These are phyloP conservation scores for Coracopsis vasa DNA, from an alignment of 2,113 vertebrate genomes.

Conservation along the genomic window DNA sequence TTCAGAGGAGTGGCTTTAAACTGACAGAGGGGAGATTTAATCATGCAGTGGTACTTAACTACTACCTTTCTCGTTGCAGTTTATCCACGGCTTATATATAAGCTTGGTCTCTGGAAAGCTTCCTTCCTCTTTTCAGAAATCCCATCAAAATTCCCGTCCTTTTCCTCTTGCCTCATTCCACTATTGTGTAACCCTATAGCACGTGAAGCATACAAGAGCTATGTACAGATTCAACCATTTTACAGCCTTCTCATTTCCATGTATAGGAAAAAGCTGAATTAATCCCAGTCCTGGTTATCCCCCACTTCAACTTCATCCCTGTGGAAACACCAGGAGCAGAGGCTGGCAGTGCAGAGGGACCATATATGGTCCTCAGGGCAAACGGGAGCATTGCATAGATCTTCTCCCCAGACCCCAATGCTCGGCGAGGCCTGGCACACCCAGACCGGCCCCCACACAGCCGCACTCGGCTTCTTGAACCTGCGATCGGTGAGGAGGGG, in stretches of 20 bases:
- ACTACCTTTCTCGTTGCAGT: not conserved
- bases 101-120: not conserved
- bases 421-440: not conserved
- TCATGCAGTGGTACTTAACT: not conserved
- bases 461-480: not conserved
- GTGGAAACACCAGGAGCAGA: not conserved
- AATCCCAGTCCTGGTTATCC: not conserved
- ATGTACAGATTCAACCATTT: not conserved
- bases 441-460: too few relatives aligned
- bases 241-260: not conserved
- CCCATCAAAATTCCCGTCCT: not conserved
- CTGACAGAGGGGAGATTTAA: not conserved
- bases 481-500: not conserved
- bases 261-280: not conserved
- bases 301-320: not conserved
- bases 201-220: not conserved
- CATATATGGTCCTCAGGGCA: not conserved
- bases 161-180: not conserved
- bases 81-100: not conserved
- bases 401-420: not conserved
- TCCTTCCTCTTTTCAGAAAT: not conserved
- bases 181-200: not conserved
- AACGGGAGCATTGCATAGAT: fast-evolving
- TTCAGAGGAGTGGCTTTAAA: not conserved
- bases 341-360: not conserved